These are phyloP conservation scores for Xylota segnis DNA, from an alignment of 2,888 invertebrate genomes.

Conservation along the genomic window DNA sequence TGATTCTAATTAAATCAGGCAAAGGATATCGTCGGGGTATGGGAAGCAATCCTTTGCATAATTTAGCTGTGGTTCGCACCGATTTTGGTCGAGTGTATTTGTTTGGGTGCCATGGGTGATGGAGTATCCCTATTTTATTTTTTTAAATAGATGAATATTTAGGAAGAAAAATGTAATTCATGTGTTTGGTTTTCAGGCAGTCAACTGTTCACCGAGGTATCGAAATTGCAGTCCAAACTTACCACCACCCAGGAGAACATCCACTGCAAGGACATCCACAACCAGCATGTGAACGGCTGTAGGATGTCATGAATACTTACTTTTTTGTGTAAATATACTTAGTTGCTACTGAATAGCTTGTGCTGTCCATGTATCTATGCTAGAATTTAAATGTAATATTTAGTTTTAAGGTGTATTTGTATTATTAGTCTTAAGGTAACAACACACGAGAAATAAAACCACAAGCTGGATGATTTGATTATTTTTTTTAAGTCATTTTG, in stretches of 20 bases:
- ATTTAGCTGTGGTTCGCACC: slow-evolving; percentile 4
- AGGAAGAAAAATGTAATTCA: not conserved
- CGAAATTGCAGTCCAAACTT: slow-evolving; percentile 81
- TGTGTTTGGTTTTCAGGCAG: slow-evolving; percentile 79
- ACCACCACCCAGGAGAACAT: slow-evolving; percentile 82
- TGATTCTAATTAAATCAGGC: slow-evolving; percentile 50
- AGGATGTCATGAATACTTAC: not conserved
- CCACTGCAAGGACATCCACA: slow-evolving; percentile 82
- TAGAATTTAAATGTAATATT: not conserved
- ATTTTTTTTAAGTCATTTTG: no score
- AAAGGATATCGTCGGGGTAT: slow-evolving; percentile 7
- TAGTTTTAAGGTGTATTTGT: slow-evolving; percentile 4
- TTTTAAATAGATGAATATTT: not conserved
- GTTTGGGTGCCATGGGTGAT: not conserved
- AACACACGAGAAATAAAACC: not conserved
- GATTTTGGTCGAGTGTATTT: not conserved
- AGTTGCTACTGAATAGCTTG: not conserved
- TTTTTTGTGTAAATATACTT: not conserved
- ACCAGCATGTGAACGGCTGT: slow-evolving; percentile 79
- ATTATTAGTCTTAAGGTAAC: slow-evolving; percentile 22
- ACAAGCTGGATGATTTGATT: not conserved
- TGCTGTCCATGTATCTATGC: not conserved
- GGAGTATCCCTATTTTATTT: not conserved
- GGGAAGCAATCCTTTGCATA: slow-evolving; percentile 30
- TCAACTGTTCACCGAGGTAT: slow-evolving; percentile 82